These are phyloP conservation scores for Pelodiscus sinensis DNA, from an alignment of 2,113 vertebrate genomes.

Conservation along the genomic window DNA sequence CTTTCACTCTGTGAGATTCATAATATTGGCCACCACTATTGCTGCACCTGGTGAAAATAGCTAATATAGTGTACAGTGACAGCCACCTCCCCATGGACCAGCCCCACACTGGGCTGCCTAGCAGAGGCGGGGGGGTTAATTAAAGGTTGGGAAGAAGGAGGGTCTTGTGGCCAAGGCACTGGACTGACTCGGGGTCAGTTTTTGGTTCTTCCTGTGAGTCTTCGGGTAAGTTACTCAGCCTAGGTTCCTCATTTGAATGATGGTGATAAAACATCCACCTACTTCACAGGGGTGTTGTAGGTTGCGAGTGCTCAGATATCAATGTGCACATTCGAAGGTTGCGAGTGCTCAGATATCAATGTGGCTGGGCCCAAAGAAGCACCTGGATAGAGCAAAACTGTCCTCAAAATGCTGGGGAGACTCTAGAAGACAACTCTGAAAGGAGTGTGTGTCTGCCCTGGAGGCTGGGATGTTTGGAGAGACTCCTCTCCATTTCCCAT, in stretches of 20 bases:
- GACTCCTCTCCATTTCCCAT: fast-evolving
- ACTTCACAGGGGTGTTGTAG: not conserved
- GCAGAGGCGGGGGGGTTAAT: not conserved
- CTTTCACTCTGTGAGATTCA: not conserved
- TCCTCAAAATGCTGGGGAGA: not conserved
- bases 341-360: not conserved
- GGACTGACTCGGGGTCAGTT: not conserved
- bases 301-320: too few species aligned
- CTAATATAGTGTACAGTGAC: not conserved
- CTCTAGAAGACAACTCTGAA: not conserved
- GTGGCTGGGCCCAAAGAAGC: not conserved
- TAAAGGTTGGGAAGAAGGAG: not conserved
- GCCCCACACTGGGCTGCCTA: not conserved
- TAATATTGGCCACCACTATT: too few species aligned
- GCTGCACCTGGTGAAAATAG: not conserved
- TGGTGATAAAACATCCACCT: not conserved
- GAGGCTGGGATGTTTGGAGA: not conserved
- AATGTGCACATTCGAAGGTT: not conserved
- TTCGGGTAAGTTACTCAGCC: not conserved
- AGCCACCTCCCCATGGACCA: not conserved
- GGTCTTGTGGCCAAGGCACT: not conserved
- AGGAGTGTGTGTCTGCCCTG: not conserved
- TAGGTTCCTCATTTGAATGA: not conserved
- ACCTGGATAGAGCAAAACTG: not conserved
- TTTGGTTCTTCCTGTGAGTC: not conserved